Percentiles rank a stretch among this genome's conserved stretches.
These are phyloP conservation scores for Himalopsyche kuldschensis DNA, from an alignment of 2,888 invertebrate genomes.

Conservation along the genomic window DNA sequence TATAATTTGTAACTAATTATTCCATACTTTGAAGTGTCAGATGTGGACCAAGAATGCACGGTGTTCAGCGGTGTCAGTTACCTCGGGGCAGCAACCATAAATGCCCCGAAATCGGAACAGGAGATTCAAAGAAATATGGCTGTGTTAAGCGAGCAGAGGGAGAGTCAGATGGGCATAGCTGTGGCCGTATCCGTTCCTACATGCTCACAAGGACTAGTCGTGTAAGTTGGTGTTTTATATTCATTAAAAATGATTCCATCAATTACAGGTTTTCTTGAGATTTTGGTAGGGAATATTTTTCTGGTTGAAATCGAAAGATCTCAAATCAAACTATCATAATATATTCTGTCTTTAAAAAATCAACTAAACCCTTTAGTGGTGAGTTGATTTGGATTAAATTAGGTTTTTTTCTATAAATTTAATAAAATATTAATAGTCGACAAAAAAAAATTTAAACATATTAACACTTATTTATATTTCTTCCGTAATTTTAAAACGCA, in stretches of 20 bases:
- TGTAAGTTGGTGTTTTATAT: constrained; percentile 64
- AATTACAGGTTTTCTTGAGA: too few species aligned
- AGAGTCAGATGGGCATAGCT: constrained; percentile 75
- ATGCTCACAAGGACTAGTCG: constrained; percentile 88
- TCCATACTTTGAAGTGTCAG: constrained; percentile 61
- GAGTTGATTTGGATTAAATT: too few species aligned
- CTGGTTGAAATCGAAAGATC: too few species aligned
- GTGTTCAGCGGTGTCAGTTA: constrained; percentile 93
- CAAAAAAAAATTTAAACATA: too few species aligned
- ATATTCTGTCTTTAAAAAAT: too few species aligned
- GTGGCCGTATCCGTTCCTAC: constrained; percentile 91
- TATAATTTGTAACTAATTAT: constrained; percentile 19
- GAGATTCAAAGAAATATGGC: constrained; percentile 94
- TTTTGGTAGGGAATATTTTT: too few species aligned
- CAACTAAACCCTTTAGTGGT: too few species aligned
- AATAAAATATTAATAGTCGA: too few species aligned
- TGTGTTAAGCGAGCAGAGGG: constrained; percentile 79
- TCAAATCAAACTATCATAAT: too few species aligned
- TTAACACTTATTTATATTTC: too few species aligned
- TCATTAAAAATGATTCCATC: neutral
- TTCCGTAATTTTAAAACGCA: too few species aligned
- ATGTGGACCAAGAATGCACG: constrained; percentile 86
- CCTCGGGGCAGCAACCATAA: constrained; percentile 87
- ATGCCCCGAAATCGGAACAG: constrained; percentile 87
- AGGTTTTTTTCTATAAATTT: too few species aligned